Percentiles rank a stretch among this genome's conserved stretches.
Conservation (phyloP, 2,888 invertebrate genomes). For the Clusia tigrina region DNA sequence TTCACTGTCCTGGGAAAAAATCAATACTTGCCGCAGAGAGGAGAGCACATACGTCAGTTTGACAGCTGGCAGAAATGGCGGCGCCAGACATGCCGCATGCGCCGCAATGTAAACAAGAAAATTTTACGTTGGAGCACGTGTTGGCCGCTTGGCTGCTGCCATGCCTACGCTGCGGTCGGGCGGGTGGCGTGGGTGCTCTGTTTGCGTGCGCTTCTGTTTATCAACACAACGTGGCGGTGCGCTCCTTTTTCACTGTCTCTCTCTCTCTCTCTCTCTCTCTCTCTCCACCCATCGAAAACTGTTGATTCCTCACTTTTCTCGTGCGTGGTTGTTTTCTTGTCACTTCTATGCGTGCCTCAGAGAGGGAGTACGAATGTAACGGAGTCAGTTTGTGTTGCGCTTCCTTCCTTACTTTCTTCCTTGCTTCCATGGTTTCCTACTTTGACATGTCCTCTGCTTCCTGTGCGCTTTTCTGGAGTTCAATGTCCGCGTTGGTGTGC, state of each 20-base stretch:
- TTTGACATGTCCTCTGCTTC: not conserved
- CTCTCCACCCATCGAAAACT: not conserved
- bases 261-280: too few species aligned
- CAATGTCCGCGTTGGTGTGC: slow-evolving; percentile 5
- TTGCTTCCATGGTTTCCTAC: not conserved
- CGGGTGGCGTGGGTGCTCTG: not conserved
- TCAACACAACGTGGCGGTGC: not conserved
- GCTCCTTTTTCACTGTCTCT: too few species aligned
- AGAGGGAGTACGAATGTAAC: too few species aligned
- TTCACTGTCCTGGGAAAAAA: not conserved
- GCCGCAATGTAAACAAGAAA: not conserved
- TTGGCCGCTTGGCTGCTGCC: not conserved
- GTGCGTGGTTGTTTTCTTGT: not conserved
- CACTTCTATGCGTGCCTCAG: not conserved
- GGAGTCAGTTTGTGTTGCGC: not conserved
- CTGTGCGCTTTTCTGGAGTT: not conserved
- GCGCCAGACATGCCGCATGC: not conserved
- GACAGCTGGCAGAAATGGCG: not conserved
- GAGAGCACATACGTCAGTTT: slow-evolving; percentile 1
- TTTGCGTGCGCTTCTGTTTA: not conserved
- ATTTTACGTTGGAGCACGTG: slow-evolving; percentile 1
- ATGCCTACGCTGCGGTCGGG: not conserved
- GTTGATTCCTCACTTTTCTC: not conserved
- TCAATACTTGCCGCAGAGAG: not conserved
- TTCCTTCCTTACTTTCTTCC: too few species aligned